Base-by-base conservation (phyloP, 2,888 invertebrate genomes). In the Drosophila pullipes region DNA sequence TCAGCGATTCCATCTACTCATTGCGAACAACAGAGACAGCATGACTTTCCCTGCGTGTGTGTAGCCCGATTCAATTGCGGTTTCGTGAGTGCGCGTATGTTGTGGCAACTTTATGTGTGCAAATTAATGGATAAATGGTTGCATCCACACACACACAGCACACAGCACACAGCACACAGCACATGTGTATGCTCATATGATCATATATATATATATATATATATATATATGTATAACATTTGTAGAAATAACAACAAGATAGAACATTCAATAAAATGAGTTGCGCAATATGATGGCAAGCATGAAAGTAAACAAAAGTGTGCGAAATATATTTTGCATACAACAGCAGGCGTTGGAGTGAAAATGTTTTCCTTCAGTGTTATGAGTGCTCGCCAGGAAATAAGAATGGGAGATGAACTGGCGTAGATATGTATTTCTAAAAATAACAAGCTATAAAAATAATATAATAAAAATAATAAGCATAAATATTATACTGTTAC, bases 91-190 rank as follows among this genome's bases (percentile, higher is more conserved):
- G 69, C 75, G 81, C 85, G 83, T 80, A 83, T 85, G 85, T 82
- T 85, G 85, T 73, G 88, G 83, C 77, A 82, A 85, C 81, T 85
- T 85, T 85, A 85, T 85, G 85, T 88, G 88, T 82, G 63, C 73
- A 88, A 85, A 88, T 85, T 85, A 85, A 88, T 85, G 88, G 79
- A 85, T 83, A 87, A 87, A 85, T 82, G 87, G 71, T 80, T 74
- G 66, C 66, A 61, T 62, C 67, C 52, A 71, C 53, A n/a, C 67
- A 61, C 57, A 58, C 31, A 49, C 54, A 58, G 7, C 58, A 66
- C 50, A 59, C 50, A 58, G 7, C 58, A 66, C 50, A 59, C 50
- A 64, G 22, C 9, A 3, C 22, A 11, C 16, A 18, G n/a, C 33
- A 44, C 22, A 61, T 65, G 39, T 44, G 13, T 35, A 13, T 50